Evolutionary conservation across 2,888 invertebrate species (phyloP).

Genomic region (Lithophane leautieri): DNA sequence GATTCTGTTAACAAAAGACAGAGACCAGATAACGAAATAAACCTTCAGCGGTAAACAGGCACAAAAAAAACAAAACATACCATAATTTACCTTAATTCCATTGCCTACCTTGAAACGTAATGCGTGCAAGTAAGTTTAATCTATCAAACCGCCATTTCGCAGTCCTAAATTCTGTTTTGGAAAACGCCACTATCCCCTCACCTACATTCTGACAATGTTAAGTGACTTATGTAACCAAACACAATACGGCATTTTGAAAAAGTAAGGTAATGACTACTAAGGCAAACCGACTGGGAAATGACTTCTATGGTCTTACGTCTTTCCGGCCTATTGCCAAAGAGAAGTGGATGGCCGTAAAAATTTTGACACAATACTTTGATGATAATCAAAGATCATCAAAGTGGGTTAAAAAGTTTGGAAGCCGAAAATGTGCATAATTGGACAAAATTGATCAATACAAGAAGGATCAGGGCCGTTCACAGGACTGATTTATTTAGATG

Average conservation of each 20-base stretch:
- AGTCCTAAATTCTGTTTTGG: slow-evolving; percentile 47
- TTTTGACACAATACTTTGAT: neutral
- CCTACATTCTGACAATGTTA: slow-evolving; percentile 64
- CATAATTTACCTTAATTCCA: slow-evolving; percentile 57
- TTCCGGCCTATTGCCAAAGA: slow-evolving; percentile 56
- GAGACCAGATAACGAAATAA: slow-evolving; percentile 28
- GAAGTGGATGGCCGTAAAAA: neutral
- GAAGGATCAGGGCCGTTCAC: neutral
- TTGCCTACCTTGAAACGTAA: slow-evolving; percentile 55
- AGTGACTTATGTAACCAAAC: slow-evolving; percentile 59
- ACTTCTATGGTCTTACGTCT: slow-evolving; percentile 46
- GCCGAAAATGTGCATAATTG: neutral
- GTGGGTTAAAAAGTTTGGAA: neutral
- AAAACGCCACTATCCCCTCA: slow-evolving; percentile 50
- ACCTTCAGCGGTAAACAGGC: slow-evolving; percentile 47
- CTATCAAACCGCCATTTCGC: slow-evolving; percentile 50
- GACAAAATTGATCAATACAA: neutral
- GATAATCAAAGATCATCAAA: no score
- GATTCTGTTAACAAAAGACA: slow-evolving; percentile 24
- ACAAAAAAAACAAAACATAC: slow-evolving; percentile 49
- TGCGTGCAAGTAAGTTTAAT: slow-evolving; percentile 55
- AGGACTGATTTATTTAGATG: neutral
- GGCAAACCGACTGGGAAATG: slow-evolving; percentile 44
- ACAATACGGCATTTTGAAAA: slow-evolving; percentile 59
- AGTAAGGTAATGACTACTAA: slow-evolving; percentile 61